phyloP scores from a whole-genome alignment of 2,888 invertebrate species.

The Temnothorax ravouxi region DNA sequence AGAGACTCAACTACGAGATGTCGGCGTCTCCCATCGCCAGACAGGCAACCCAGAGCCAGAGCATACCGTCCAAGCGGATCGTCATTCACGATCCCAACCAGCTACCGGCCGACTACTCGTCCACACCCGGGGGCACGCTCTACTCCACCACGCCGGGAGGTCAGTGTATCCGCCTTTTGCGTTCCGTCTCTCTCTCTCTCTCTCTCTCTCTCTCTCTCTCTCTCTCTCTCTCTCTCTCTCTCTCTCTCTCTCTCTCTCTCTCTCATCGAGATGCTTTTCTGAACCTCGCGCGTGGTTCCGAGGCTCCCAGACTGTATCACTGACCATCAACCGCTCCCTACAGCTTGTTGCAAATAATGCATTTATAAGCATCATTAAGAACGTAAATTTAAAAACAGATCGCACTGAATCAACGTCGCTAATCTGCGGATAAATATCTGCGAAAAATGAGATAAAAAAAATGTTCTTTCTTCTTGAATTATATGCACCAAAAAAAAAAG shows the following conservation, averaged over 20 bases:
- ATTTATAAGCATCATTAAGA: neutral
- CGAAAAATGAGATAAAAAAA: too few species aligned
- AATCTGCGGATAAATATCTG: neutral
- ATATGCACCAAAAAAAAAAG: neutral
- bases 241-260: too few species aligned
- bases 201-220: too few species aligned
- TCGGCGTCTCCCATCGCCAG: conserved; percentile 94
- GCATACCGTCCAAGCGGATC: conserved; percentile 93
- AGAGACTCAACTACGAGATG: conserved; percentile 87
- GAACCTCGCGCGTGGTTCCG: neutral
- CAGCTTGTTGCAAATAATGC: neutral
- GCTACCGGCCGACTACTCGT: conserved; percentile 95
- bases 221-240: too few species aligned
- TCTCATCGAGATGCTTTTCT: neutral
- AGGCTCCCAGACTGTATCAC: too few species aligned
- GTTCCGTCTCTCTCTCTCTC: too few species aligned
- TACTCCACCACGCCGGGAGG: conserved; percentile 99
- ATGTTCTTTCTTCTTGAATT: neutral
- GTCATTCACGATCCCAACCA: conserved; percentile 94
- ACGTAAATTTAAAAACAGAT: neutral
- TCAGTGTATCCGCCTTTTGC: conserved; percentile 86
- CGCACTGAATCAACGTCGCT: too few species aligned
- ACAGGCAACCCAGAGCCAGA: conserved; percentile 91
- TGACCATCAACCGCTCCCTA: neutral
- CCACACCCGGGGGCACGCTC: conserved; percentile 97